These are phyloP conservation scores for Leptinotarsa tumamoca DNA, from an alignment of 2,888 invertebrate genomes.

Conservation along the genomic window DNA sequence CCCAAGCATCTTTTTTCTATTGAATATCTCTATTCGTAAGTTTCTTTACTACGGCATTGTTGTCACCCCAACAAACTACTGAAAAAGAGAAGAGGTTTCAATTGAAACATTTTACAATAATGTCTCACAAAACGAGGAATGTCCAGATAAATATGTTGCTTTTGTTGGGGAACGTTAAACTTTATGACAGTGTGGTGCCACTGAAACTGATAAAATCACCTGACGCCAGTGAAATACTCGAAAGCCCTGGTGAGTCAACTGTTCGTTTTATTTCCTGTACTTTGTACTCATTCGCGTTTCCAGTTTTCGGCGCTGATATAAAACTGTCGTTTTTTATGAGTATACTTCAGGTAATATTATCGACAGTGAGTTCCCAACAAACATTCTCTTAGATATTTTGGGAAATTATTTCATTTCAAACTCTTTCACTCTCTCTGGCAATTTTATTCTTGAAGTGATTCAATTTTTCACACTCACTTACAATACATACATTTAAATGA, in stretches of 20 bases:
- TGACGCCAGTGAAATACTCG: not conserved
- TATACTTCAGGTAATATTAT: not conserved
- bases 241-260: not conserved
- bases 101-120: not conserved
- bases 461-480: not conserved
- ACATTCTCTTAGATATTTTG: not conserved
- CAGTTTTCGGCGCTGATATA: not conserved
- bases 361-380: not conserved
- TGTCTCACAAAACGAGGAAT: no score
- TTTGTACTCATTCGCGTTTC: not conserved
- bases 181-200: not conserved
- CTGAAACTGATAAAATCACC: slow-evolving; percentile 1
- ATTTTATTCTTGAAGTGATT: not conserved
- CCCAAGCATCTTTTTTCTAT: no score
- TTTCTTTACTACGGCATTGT: no score
- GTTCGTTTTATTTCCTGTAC: slow-evolving; percentile 1
- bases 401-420: no score
- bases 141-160: not conserved
- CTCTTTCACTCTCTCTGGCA: not conserved
- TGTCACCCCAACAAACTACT: no score
- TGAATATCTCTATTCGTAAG: no score
- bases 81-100: no score
- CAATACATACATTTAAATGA: no score
- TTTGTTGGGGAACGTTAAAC: not conserved
- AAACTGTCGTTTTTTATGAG: not conserved